Percentiles rank a stretch among this genome's conserved stretches.
These are phyloP conservation scores for Frieseomelitta varia DNA, from an alignment of 1,140 invertebrate species.

Conservation along the genomic window DNA sequence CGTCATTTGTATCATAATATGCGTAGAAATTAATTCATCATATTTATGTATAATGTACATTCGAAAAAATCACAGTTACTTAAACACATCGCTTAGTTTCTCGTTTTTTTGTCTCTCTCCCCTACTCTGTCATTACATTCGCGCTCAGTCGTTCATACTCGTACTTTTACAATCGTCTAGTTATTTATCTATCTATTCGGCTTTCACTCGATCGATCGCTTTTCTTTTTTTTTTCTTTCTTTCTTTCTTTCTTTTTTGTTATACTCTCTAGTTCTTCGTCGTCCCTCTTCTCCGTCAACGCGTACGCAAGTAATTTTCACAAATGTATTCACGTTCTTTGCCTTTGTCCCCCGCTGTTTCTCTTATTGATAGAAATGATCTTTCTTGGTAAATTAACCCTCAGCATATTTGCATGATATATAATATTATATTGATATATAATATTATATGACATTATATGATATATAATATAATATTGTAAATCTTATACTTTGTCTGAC, in stretches of 20 bases:
- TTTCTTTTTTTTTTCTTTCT: too few relatives aligned
- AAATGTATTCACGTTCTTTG: neutral
- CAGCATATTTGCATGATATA: too few relatives aligned
- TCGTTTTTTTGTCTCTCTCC: constrained; percentile 12
- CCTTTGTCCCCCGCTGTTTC: neutral
- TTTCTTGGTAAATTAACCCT: neutral
- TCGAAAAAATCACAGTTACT: constrained; percentile 80
- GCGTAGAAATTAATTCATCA: constrained; percentile 75
- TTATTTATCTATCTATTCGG: constrained; percentile 6
- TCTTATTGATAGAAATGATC: neutral
- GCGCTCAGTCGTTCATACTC: neutral
- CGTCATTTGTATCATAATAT: constrained; percentile 66
- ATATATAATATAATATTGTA: too few relatives aligned
- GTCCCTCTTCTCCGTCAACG: neutral
- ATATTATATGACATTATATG: too few relatives aligned
- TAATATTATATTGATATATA: too few relatives aligned
- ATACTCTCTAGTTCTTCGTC: neutral
- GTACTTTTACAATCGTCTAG: neutral
- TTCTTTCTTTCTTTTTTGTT: too few relatives aligned
- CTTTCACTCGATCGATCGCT: neutral
- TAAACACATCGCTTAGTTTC: constrained; percentile 68
- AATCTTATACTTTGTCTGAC: neutral
- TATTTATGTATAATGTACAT: constrained; percentile 75
- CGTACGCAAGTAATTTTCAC: neutral
- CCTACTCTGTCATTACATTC: neutral